These are phyloP conservation scores for Oceanites oceanicus DNA, from an alignment of 2,113 vertebrate genomes.

Conservation along the genomic window DNA sequence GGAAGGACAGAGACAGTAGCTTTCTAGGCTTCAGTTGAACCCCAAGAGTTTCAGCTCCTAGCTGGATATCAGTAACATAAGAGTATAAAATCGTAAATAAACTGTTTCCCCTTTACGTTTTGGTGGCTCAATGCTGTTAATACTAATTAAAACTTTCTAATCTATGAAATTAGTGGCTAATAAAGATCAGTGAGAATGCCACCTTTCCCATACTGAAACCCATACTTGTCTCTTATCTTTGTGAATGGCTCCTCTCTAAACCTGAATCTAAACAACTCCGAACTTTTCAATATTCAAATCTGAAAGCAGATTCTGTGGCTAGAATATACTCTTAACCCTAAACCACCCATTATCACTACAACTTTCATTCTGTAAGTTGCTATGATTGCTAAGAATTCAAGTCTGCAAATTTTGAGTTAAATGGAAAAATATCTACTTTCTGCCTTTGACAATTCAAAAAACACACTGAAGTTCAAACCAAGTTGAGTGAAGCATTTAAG, in stretches of 20 bases:
- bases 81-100: neutral
- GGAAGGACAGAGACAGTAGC: neutral
- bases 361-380: neutral
- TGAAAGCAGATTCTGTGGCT: neutral
- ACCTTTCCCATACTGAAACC: neutral
- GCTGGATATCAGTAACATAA: neutral
- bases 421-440: neutral
- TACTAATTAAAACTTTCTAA: neutral
- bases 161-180: neutral
- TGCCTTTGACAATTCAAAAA: neutral
- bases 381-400: neutral
- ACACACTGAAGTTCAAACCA: neutral
- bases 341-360: neutral
- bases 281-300: neutral
- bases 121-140: neutral
- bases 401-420: neutral
- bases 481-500: neutral
- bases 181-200: neutral
- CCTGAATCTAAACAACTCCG: neutral
- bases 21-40: neutral
- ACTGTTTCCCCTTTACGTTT: neutral
- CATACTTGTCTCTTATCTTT: neutral
- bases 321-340: neutral
- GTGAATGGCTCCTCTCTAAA: neutral
- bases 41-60: neutral